Conservation (phyloP, 2,113 vertebrate species). For the Lepus europaeus region DNA sequence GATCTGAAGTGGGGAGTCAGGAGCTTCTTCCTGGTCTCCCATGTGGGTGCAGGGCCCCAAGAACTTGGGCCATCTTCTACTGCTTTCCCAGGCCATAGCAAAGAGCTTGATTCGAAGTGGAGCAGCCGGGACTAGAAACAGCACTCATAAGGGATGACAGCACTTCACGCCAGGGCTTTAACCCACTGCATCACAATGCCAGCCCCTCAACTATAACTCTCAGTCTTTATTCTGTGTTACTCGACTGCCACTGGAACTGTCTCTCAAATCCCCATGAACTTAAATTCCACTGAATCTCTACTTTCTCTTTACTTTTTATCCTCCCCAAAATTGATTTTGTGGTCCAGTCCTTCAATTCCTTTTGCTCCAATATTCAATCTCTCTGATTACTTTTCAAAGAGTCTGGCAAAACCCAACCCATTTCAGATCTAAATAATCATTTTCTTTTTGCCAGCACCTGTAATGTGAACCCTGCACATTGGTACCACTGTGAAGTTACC, state of each 20-base stretch:
- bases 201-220: not conserved
- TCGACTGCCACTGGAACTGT: not conserved
- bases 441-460: not conserved
- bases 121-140: too few species aligned
- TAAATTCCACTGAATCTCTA: not conserved
- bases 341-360: not conserved
- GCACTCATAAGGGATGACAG: too few species aligned
- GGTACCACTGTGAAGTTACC: not conserved
- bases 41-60: too few species aligned
- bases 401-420: not conserved
- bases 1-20: too few species aligned
- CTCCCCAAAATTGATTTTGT: not conserved
- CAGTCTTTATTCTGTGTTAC: not conserved
- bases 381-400: not conserved
- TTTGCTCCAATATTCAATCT: not conserved
- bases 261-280: not conserved
- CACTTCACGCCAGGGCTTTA: too few species aligned
- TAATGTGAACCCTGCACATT: not conserved
- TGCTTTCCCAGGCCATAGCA: too few species aligned
- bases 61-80: too few species aligned
- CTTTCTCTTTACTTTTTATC: not conserved
- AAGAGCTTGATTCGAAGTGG: too few species aligned
- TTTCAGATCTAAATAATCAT: not conserved
- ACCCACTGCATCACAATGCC: not conserved
- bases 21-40: too few species aligned